Evolutionary conservation across 2,113 vertebrate genomes (phyloP).

Genomic region (Prunella fulvescens): DNA sequence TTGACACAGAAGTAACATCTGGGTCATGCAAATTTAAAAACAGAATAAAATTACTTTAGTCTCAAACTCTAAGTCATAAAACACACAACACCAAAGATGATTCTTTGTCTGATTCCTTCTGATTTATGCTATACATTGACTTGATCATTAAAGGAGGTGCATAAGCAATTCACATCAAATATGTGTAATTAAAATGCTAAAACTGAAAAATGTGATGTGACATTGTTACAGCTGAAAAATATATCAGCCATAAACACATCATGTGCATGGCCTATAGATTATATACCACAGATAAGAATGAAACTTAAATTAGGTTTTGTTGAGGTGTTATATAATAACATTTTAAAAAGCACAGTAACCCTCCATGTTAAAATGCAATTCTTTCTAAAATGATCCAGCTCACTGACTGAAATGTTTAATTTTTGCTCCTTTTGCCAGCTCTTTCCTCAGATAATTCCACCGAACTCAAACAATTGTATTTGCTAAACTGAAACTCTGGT

Average conservation of each 20-base stretch:
- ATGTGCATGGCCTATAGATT: background rate
- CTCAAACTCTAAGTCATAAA: background rate
- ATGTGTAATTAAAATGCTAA: background rate
- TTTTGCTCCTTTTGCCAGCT: background rate
- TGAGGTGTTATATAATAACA: background rate
- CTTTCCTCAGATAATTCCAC: background rate
- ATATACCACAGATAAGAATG: background rate
- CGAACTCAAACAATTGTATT: background rate
- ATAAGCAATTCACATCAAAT: background rate
- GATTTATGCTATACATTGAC: background rate
- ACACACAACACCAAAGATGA: background rate
- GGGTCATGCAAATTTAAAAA: background rate
- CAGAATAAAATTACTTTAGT: background rate
- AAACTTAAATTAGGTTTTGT: background rate
- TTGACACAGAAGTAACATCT: background rate
- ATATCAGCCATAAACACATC: background rate
- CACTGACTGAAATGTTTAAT: background rate
- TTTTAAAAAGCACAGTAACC: background rate
- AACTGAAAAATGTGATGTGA: background rate
- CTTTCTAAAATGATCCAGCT: background rate
- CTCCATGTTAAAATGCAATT: background rate
- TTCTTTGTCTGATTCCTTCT: background rate
- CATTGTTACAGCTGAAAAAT: background rate
- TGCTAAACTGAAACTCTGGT: background rate
- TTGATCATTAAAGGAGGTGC: background rate